A percentile compares a stretch with the other conserved stretches of the same genome.
phyloP scores from a whole-genome alignment of 1,140 invertebrate species.

The Macrostomum lignano region DNA sequence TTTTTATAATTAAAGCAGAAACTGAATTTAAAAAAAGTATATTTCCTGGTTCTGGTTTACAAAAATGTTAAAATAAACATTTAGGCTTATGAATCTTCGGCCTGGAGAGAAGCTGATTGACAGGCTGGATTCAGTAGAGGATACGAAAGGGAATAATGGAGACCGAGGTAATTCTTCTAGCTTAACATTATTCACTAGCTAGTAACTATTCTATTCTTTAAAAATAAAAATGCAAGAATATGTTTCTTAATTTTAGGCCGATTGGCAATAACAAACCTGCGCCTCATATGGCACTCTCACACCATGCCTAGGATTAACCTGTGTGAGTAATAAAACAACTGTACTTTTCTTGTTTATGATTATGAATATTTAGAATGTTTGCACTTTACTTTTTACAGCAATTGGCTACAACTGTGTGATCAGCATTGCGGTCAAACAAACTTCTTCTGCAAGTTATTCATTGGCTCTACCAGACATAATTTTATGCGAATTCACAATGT shows the following conservation, averaged over 20 bases:
- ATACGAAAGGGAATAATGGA: conserved; percentile 81
- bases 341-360: too few species aligned
- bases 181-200: too few species aligned
- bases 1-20: too few species aligned
- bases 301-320: conserved; percentile 59
- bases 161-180: conserved; percentile 39
- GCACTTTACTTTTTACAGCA: conserved; percentile 33
- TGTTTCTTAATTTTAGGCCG: conserved; percentile 27
- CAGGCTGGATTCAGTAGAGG: conserved; percentile 65
- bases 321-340: too few species aligned
- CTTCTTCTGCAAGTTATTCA: conserved; percentile 43
- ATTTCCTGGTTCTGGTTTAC: too few species aligned
- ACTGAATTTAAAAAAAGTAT: too few species aligned
- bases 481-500: too few species aligned
- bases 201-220: too few species aligned
- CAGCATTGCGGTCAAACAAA: conserved; percentile 47
- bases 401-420: conserved; percentile 59
- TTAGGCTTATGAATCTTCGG: conserved; percentile 17
- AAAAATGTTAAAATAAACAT: background rate
- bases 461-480: conserved; percentile 3
- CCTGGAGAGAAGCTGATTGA: conserved; percentile 64
- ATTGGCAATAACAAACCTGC: conserved; percentile 55
- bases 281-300: conserved; percentile 67
- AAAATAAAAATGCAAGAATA: background rate
- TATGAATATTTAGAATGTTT: conserved; percentile 13